Conservation (phyloP, 2,888 invertebrate genomes). For the Adineta ricciae region DNA sequence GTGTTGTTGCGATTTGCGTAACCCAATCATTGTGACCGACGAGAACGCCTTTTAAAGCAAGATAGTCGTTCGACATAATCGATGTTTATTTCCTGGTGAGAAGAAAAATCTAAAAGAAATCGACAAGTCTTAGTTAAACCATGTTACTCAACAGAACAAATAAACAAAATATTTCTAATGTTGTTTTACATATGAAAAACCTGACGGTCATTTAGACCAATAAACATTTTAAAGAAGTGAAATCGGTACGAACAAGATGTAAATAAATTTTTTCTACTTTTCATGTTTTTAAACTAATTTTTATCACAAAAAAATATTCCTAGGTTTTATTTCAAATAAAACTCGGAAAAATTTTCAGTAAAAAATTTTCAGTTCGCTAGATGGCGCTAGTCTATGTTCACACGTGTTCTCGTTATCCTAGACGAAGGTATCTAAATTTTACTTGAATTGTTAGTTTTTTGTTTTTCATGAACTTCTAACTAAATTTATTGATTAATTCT, state of each 20-base stretch:
- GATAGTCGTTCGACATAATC: conserved; percentile 25
- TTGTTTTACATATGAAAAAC: not conserved
- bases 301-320: not conserved
- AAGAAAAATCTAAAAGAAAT: not conserved
- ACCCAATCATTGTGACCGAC: conserved; percentile 98
- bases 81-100: not conserved
- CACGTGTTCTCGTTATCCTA: too few species aligned
- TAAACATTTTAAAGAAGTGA: not conserved
- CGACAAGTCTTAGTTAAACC: not conserved
- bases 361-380: too few species aligned
- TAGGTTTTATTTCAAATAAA: not conserved
- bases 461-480: not conserved
- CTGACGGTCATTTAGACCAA: not conserved
- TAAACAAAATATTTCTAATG: conserved; percentile 3
- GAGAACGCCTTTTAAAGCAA: conserved; percentile 70
- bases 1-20: conserved; percentile 97
- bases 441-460: too few species aligned
- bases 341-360: too few species aligned
- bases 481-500: not conserved
- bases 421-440: too few species aligned
- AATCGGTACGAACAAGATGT: not conserved
- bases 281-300: not conserved
- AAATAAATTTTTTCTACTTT: not conserved
- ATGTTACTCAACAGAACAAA: not conserved
- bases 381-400: too few species aligned